A percentile compares a stretch with the other conserved stretches of the same genome.
These are phyloP conservation scores for Macrophya alboannulata DNA, from an alignment of 2,888 invertebrate genomes.

Conservation along the genomic window DNA sequence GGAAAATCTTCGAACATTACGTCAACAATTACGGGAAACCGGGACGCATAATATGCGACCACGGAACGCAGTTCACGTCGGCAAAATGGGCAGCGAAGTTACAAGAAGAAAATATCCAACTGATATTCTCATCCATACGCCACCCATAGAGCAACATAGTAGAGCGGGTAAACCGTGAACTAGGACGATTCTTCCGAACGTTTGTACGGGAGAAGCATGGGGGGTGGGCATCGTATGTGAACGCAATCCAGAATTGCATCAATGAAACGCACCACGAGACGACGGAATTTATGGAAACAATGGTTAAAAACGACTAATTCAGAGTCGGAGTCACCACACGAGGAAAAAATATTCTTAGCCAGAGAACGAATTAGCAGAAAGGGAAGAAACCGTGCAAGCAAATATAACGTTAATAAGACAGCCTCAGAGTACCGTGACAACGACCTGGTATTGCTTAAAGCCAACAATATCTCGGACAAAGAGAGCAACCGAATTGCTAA, in stretches of 20 bases:
- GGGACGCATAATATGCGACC: background rate
- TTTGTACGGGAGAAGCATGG: background rate
- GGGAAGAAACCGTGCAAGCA: too few relatives aligned
- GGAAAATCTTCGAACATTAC: background rate
- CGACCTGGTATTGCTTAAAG: background rate
- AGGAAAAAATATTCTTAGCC: conserved; percentile 38
- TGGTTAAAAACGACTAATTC: conserved; percentile 3
- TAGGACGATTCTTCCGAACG: background rate
- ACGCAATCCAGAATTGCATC: background rate
- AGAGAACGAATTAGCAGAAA: background rate
- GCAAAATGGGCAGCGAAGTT: background rate
- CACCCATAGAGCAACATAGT: background rate
- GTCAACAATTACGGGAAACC: background rate
- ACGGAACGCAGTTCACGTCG: conserved; percentile 34
- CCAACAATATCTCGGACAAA: background rate
- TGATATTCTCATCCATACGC: conserved; percentile 9
- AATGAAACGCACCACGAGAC: background rate
- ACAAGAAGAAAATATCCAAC: background rate
- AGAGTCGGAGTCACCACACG: background rate
- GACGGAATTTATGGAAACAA: background rate
- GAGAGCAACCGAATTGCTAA: background rate
- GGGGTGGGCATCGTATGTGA: background rate
- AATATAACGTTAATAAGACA: background rate
- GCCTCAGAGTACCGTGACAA: background rate
- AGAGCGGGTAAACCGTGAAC: background rate